Evolutionary conservation across 2,113 vertebrate genomes (phyloP), one percentile per base, ranked within the genome.

Genomic region (Nothocercus nigrocapillus): DNA sequence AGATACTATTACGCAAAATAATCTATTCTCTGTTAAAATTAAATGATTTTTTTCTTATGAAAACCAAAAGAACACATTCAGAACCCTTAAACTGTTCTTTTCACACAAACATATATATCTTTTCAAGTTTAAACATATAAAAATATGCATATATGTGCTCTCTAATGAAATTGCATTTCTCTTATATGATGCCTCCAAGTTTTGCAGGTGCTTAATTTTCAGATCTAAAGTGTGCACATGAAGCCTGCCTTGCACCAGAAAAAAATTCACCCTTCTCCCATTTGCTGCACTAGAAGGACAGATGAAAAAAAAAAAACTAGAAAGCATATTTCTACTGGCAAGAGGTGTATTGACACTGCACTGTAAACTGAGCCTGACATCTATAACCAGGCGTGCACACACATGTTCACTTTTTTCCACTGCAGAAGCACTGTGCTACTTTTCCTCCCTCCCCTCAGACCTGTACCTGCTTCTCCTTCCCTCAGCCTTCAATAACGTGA

Each of bases 121-220:
- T 76, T 87, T 87, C 56, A 94, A 72, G 61, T 86, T 76, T 77
- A 80, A 84, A 82, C 45, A 54, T 49, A 78, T n/a, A 83, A 18
- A 88, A 59, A 67, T 40, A 75, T 27, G 74, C 45, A 87, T 40
- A 45, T 38, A 80, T 36, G 16, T 25, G n/a, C 73, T 89, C 79
- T 82, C 67, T 72, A 88, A 83, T 62, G 92, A 92, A 90, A 76
- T 8, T 1, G 51, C 59, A 62, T 73, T 95, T 88, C 91, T 54
- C 87, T 67, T 93, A 84, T 17, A 66, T 73, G 94, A 91, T 40
- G 18, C 81, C 88, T 96, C 82, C 90, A 97, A 90, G 93, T 92
- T 95, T 75, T 96, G 94, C 95, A 97, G 95, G 95, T 97, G 94
- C 96, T 97, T 96, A 96, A 93, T 97, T 96, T 91, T 96, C 92